Evolutionary conservation across 2,888 invertebrate genomes (phyloP).

Genomic region (Hypsopygia costalis): DNA sequence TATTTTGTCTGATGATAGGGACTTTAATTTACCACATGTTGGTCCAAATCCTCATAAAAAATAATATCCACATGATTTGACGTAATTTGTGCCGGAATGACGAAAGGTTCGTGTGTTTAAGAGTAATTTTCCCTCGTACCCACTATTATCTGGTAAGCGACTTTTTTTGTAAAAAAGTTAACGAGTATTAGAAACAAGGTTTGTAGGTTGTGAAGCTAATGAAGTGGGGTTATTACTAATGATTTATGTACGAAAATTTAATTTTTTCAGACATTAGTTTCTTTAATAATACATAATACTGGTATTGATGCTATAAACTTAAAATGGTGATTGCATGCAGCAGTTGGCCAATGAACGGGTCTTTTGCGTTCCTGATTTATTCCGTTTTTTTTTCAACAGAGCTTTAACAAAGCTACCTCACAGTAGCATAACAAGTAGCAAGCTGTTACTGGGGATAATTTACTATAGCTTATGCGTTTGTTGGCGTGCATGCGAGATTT

Average conservation of each 20-base stretch:
- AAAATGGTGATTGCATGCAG: too few species aligned
- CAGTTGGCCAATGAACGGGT: too few species aligned
- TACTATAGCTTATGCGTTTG: too few species aligned
- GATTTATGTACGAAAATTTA: not conserved
- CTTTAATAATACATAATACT: too few species aligned
- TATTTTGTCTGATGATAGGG: constrained; percentile 63
- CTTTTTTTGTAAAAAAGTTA: constrained; percentile 57
- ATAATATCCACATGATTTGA: constrained; percentile 73
- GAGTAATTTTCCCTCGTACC: constrained; percentile 55
- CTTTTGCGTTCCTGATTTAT: too few species aligned
- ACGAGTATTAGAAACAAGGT: constrained; percentile 42
- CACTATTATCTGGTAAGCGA: constrained; percentile 66
- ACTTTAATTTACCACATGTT: constrained; percentile 76
- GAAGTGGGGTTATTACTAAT: constrained; percentile 14
- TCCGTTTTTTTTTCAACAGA: too few species aligned
- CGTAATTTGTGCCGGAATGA: constrained; percentile 71
- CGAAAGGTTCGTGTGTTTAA: constrained; percentile 69
- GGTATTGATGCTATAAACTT: too few species aligned
- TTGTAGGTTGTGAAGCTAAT: constrained; percentile 15
- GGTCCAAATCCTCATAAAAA: constrained; percentile 57
- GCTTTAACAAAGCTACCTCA: too few species aligned
- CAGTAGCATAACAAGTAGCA: too few species aligned
- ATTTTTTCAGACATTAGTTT: too few species aligned
- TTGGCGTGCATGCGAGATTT: too few species aligned
- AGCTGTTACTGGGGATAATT: too few species aligned